A percentile compares a stretch with the other conserved stretches of the same genome.
Evolutionary conservation across 2,797 vertebrate species (phyloP).

Genomic region (Carcharodon carcharias): DNA sequence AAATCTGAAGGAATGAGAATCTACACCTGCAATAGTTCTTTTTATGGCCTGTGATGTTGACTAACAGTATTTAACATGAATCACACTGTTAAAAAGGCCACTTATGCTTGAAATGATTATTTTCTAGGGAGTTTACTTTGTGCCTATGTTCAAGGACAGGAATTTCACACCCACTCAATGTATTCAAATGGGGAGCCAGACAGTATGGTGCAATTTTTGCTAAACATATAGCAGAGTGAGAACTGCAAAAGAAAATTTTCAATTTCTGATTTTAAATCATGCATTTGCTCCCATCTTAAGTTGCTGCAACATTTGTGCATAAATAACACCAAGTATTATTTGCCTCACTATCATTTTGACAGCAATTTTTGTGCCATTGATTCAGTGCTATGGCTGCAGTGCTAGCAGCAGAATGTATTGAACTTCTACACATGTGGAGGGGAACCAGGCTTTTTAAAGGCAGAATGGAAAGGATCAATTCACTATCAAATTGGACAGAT

Average conservation of each 20-base stretch:
- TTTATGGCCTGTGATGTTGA: neutral
- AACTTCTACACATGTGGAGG: neutral
- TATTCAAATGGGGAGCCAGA: neutral
- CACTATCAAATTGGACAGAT: conserved; percentile 22
- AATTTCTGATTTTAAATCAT: neutral
- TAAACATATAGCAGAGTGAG: neutral
- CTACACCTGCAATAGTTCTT: neutral
- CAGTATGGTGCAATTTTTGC: neutral
- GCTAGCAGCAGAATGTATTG: neutral
- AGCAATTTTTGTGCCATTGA: neutral
- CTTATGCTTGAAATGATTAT: neutral
- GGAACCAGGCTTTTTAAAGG: neutral
- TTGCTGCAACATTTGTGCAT: neutral
- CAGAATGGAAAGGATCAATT: conserved; percentile 7
- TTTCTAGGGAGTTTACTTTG: neutral
- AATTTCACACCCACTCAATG: neutral
- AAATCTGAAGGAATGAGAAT: neutral
- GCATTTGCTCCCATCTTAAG: neutral
- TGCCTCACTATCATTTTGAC: neutral
- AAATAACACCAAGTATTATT: neutral
- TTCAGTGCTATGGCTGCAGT: neutral
- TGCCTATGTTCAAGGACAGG: neutral
- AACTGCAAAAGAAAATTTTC: neutral
- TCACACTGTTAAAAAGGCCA: neutral
- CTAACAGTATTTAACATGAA: neutral